Conservation (phyloP, 2,888 invertebrate species). For the Drosophila histrio region DNA sequence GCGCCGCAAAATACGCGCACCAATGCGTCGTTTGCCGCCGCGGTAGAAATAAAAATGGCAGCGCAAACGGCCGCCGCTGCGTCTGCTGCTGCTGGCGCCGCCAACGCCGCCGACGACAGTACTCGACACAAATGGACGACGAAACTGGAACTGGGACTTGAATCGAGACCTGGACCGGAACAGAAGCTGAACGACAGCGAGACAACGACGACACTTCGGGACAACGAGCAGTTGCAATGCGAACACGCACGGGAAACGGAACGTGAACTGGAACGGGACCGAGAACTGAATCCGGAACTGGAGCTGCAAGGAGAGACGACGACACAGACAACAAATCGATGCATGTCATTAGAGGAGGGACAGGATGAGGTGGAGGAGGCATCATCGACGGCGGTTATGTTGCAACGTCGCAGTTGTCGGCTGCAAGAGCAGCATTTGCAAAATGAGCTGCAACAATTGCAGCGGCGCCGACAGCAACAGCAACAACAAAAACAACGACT, state of each 20-base stretch:
- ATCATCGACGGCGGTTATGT: background rate
- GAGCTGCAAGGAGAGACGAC: constrained; percentile 3
- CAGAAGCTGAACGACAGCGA: constrained; percentile 18
- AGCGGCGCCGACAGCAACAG: constrained; percentile 14
- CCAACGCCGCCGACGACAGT: constrained; percentile 4
- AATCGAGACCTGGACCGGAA: background rate
- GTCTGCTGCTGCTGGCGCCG: constrained; percentile 16
- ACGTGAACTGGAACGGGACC: background rate
- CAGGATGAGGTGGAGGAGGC: background rate
- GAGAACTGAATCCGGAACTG: background rate
- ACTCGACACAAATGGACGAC: constrained; percentile 38
- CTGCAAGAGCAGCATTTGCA: constrained; percentile 33
- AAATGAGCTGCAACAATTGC: constrained; percentile 18
- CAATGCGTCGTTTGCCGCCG: constrained; percentile 80
- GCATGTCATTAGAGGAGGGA: background rate
- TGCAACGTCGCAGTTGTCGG: constrained; percentile 14
- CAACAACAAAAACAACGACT: constrained; percentile 13
- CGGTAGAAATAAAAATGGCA: constrained; percentile 80
- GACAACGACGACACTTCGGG: constrained; percentile 1
- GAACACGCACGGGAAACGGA: background rate
- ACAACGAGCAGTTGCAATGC: constrained; percentile 10
- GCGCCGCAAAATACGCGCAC: constrained; percentile 81
- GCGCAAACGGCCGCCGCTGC: constrained; percentile 51
- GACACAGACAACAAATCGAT: constrained; percentile 17
- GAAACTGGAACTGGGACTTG: background rate